Evolutionary conservation across 2,113 vertebrate genomes (phyloP).

Genomic region (Merops nubicus): DNA sequence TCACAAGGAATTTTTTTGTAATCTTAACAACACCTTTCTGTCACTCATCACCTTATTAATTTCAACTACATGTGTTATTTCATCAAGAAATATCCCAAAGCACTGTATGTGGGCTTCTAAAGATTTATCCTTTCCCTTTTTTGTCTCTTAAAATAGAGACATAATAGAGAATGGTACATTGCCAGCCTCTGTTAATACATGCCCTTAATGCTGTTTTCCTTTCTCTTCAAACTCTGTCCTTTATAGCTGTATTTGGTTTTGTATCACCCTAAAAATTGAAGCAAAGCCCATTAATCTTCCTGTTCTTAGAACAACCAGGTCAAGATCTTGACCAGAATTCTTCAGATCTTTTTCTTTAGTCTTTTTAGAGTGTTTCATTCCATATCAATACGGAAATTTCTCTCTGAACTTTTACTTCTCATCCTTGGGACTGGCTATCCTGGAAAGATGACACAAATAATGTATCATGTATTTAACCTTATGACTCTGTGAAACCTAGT

Average conservation of each 20-base stretch:
- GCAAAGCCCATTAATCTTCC: not conserved
- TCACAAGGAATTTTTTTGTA: not conserved
- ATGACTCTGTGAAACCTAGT: not conserved
- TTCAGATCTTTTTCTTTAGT: not conserved
- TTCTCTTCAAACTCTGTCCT: not conserved
- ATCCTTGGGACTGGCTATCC: not conserved
- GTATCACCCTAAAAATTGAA: not conserved
- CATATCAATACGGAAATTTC: not conserved
- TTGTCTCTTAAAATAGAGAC: not conserved
- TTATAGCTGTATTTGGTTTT: not conserved
- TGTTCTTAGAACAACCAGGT: not conserved
- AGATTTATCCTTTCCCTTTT: not conserved
- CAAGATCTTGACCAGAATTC: not conserved
- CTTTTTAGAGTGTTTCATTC: not conserved
- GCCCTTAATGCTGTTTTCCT: not conserved
- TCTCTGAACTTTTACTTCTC: not conserved
- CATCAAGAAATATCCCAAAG: not conserved
- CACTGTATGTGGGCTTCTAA: not conserved
- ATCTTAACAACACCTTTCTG: not conserved
- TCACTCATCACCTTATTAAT: not conserved
- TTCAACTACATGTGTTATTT: not conserved
- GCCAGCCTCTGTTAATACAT: not conserved
- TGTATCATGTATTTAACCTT: not conserved
- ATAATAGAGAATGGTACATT: not conserved
- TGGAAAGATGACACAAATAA: not conserved